A percentile compares a stretch with the other conserved stretches of the same genome.
phyloP scores from a whole-genome alignment of 1,140 invertebrate species.

The Diprion similis region DNA sequence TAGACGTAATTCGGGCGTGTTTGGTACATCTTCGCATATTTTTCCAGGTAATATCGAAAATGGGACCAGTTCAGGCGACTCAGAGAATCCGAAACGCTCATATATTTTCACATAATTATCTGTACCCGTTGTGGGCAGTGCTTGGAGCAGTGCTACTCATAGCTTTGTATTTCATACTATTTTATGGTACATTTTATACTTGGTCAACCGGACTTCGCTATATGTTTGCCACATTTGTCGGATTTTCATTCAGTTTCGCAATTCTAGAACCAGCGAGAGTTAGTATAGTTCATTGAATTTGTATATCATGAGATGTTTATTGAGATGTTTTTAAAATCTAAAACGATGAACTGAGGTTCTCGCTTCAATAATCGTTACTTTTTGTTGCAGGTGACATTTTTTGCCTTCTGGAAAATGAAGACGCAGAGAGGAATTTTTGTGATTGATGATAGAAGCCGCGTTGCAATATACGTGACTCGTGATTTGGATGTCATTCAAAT shows the following conservation, averaged over 20 bases:
- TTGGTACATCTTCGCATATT: not conserved
- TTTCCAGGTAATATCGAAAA: not conserved
- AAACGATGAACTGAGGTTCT: not conserved
- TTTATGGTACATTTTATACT: not conserved
- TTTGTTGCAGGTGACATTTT: not conserved
- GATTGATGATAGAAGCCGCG: conserved; percentile 3
- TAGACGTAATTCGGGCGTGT: not conserved
- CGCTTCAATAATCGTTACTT: not conserved
- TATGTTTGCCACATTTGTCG: not conserved
- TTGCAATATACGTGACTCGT: not conserved
- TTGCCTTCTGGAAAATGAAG: conserved; percentile 3
- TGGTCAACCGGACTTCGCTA: not conserved
- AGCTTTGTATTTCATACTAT: conserved; percentile 9
- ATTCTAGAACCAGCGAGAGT: not conserved
- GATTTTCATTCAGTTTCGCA: conserved; percentile 7
- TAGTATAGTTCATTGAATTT: not conserved
- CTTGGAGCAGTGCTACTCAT: not conserved
- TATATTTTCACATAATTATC: not conserved
- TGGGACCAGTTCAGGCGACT: not conserved
- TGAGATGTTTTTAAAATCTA: too few relatives aligned
- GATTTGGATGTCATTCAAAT: not conserved
- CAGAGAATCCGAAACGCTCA: not conserved
- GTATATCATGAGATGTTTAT: too few relatives aligned
- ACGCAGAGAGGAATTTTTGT: not conserved
- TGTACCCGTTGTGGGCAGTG: not conserved